Conservation (phyloP, 2,113 vertebrate species). For the Thalassarche chlororhynchos region DNA sequence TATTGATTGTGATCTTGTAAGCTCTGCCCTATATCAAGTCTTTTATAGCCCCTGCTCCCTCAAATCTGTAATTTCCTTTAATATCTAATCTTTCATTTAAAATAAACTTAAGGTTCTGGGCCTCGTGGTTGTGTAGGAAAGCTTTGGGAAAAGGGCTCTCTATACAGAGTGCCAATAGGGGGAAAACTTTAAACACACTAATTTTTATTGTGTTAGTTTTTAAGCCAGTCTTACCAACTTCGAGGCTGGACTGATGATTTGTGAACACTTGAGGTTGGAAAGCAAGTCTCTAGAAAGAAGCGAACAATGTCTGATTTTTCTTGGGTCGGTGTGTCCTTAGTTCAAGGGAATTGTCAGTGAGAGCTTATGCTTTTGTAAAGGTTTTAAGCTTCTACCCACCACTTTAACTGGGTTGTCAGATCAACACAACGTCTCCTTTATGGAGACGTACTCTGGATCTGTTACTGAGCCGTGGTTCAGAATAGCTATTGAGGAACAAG, state of each 20-base stretch:
- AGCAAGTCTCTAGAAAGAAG: neutral
- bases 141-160: neutral
- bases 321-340: neutral
- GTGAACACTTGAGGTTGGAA: neutral
- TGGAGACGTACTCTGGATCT: constrained; percentile 9
- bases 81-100: neutral
- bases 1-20: neutral
- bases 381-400: neutral
- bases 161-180: neutral
- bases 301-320: neutral
- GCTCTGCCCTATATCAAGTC: neutral
- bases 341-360: neutral
- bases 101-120: neutral
- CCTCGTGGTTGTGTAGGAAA: neutral
- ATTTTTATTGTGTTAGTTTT: neutral
- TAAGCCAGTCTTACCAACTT: neutral
- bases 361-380: neutral
- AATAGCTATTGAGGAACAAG: constrained; percentile 62
- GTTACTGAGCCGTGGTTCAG: constrained; percentile 44
- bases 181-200: neutral
- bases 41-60: neutral
- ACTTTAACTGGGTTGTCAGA: constrained; percentile 15
- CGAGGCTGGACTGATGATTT: neutral
- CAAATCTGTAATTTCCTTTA: neutral
- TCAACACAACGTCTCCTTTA: constrained; percentile 11